These are phyloP conservation scores for Rhipidura dahli DNA, from an alignment of 2,113 vertebrate genomes.

Conservation along the genomic window DNA sequence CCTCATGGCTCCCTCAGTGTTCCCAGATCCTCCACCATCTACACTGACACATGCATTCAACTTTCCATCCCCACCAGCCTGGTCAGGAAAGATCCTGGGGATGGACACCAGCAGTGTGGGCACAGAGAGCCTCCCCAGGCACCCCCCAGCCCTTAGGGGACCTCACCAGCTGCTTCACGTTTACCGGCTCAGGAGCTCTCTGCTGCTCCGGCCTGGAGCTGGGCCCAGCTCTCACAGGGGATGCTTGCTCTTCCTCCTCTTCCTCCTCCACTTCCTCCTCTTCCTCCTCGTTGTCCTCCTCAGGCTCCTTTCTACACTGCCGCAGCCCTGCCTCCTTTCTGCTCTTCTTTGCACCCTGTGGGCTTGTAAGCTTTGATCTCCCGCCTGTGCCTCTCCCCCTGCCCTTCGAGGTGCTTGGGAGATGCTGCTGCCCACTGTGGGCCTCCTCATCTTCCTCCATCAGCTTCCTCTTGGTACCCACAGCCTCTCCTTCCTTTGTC, in stretches of 20 bases:
- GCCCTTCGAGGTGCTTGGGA: rapidly evolving
- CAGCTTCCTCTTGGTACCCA: slow-evolving; percentile 3
- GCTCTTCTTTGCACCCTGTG: neutral
- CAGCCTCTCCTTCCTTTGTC: neutral
- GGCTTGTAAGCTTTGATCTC: rapidly evolving
- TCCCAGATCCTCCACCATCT: neutral
- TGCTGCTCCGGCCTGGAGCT: neutral
- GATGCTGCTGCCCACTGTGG: neutral
- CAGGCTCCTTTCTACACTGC: rapidly evolving
- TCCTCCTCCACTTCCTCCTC: neutral
- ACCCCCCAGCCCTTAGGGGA: neutral
- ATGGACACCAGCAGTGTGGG: rapidly evolving
- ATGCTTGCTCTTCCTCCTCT: neutral
- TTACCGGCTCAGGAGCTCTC: neutral
- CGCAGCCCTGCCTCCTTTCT: neutral
- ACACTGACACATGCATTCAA: neutral
- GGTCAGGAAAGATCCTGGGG: neutral
- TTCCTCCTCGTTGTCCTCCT: neutral
- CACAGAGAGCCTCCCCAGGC: neutral
- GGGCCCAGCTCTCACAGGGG: neutral
- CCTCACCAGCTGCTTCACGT: neutral
- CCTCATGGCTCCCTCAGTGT: neutral
- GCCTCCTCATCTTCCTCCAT: neutral
- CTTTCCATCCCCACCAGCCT: neutral
- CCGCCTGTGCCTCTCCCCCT: neutral